phyloP scores from a whole-genome alignment of 2,888 invertebrate genomes.

The Pinctada fucata region DNA sequence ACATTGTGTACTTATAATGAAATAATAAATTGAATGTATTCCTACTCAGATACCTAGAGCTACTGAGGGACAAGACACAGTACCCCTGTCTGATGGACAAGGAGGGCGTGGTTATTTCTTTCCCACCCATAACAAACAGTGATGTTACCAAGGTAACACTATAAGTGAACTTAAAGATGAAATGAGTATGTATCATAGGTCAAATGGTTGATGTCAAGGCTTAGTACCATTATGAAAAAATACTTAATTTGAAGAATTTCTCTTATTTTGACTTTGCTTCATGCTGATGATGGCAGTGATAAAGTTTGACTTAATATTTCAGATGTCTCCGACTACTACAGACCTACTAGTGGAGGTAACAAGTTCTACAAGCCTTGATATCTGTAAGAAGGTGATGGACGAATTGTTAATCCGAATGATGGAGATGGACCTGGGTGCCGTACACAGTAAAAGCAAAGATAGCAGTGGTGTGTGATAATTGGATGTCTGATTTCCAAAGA shows the following conservation, averaged over 20 bases:
- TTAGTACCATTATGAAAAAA: neutral
- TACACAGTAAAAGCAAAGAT: neutral
- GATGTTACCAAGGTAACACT: slow-evolving; percentile 85
- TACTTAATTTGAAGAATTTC: neutral
- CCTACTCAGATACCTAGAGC: slow-evolving; percentile 82
- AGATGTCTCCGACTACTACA: slow-evolving; percentile 84
- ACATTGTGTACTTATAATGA: no score
- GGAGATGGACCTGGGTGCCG: slow-evolving; percentile 72
- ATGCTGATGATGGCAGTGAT: no score
- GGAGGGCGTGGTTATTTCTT: slow-evolving; percentile 84
- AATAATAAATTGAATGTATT: slow-evolving; percentile 11
- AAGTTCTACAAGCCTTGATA: slow-evolving; percentile 82
- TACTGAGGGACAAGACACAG: slow-evolving; percentile 85
- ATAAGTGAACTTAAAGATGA: no score
- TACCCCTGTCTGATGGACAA: slow-evolving; percentile 86
- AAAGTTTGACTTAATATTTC: no score
- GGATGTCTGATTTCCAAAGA: neutral
- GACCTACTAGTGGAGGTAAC: slow-evolving; percentile 87
- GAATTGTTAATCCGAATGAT: slow-evolving; percentile 83
- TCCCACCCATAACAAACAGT: slow-evolving; percentile 91
- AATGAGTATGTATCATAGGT: no score
- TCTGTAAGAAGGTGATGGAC: slow-evolving; percentile 84
- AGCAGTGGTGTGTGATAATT: neutral
- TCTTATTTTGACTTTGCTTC: no score
- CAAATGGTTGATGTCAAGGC: no score